Evolutionary conservation across 2,797 vertebrate genomes (phyloP).

Genomic region (Propithecus deckenii): DNA sequence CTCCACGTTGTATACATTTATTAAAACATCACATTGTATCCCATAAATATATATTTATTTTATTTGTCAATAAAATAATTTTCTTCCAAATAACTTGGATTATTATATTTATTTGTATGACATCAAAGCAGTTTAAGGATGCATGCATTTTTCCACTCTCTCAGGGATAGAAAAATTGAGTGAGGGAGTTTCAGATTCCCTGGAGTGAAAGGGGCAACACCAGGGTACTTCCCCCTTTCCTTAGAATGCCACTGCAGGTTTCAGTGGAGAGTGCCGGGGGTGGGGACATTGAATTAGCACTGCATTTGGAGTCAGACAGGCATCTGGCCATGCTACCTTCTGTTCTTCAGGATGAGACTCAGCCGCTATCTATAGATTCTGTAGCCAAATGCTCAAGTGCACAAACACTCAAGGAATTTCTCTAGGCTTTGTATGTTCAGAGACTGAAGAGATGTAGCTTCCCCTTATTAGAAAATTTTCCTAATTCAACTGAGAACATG

Average conservation of each 20-base stretch:
- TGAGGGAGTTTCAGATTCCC: neutral
- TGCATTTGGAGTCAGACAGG: neutral
- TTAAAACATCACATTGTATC: neutral
- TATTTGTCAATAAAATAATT: neutral
- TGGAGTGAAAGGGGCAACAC: neutral
- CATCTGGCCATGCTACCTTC: neutral
- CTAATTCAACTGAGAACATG: neutral
- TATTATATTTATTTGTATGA: neutral
- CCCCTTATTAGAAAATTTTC: neutral
- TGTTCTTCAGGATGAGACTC: neutral
- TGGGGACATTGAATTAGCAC: neutral
- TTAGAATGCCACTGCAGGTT: neutral
- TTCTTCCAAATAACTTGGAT: neutral
- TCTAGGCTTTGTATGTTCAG: neutral
- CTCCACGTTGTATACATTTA: neutral
- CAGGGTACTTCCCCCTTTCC: neutral
- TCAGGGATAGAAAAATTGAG: neutral
- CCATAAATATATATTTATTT: neutral
- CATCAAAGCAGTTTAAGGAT: neutral
- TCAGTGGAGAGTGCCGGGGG: neutral
- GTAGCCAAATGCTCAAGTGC: neutral
- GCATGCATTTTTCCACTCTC: neutral
- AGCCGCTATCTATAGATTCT: neutral
- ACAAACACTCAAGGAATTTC: neutral
- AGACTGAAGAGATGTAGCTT: neutral